phyloP scores from a whole-genome alignment of 2,888 invertebrate genomes.

The Crossocerus cetratus region DNA sequence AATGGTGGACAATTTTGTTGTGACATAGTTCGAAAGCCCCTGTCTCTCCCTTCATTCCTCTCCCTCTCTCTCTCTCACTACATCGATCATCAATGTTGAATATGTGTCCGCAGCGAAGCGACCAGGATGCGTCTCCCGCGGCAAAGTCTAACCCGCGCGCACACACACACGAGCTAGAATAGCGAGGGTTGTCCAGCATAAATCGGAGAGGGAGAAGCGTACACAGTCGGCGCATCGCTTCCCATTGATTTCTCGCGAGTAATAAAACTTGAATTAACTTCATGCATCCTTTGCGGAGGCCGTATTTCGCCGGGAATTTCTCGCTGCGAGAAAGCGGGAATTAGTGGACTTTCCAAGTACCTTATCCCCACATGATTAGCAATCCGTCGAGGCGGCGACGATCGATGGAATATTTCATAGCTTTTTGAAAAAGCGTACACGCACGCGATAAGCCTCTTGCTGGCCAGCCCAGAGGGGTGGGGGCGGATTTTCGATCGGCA shows the following conservation, averaged over 20 bases:
- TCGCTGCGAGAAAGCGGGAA: background rate
- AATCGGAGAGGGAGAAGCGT: too few species aligned
- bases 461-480: background rate
- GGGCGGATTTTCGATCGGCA: slow-evolving; percentile 31
- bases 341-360: background rate
- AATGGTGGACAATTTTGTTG: slow-evolving; percentile 7
- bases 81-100: background rate
- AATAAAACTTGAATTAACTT: slow-evolving; percentile 1
- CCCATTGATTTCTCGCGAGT: slow-evolving; percentile 3
- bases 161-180: too few species aligned
- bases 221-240: background rate
- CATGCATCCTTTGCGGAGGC: too few species aligned
- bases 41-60: background rate
- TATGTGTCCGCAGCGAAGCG: background rate
- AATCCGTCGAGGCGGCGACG: background rate
- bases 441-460: slow-evolving; percentile 10
- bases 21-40: slow-evolving; percentile 4
- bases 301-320: too few species aligned
- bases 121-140: background rate
- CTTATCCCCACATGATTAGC: background rate
- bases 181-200: too few species aligned
- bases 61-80: background rate
- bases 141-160: background rate
- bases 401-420: background rate
- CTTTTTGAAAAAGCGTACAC: slow-evolving; percentile 11